Conservation (phyloP, 2,888 invertebrate genomes). For the Perizoma affinitatum region DNA sequence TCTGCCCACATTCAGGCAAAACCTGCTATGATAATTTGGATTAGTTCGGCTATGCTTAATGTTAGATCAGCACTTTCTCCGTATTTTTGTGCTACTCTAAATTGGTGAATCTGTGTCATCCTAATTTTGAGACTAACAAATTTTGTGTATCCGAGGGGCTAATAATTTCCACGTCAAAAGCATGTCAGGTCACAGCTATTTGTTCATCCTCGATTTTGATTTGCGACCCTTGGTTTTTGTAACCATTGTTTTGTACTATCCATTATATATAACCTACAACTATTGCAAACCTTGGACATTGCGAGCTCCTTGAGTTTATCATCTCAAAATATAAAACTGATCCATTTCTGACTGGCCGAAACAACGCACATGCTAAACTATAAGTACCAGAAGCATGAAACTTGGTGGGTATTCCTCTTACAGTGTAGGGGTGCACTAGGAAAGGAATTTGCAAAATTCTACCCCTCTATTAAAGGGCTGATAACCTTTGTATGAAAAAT, state of each 20-base stretch:
- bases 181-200: neutral
- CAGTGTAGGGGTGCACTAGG: no score
- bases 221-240: neutral
- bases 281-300: neutral
- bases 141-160: neutral
- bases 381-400: no score
- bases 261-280: neutral
- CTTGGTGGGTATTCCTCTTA: no score
- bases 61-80: conserved; percentile 56
- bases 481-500: no score
- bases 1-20: conserved; percentile 50
- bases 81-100: conserved; percentile 42
- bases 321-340: no score
- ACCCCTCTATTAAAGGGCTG: no score
- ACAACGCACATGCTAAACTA: no score
- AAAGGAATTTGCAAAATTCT: no score
- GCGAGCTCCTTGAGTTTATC: no score
- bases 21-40: conserved; percentile 58
- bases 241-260: neutral
- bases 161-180: neutral
- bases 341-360: no score
- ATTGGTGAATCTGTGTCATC: conserved; percentile 32
- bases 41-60: conserved; percentile 38
- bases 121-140: neutral
- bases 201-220: neutral